Evolutionary conservation across 92 coral and sea anemone species (phyloP), one percentile per base, ranked within the genome.

Genomic region (Muricea muricata): DNA sequence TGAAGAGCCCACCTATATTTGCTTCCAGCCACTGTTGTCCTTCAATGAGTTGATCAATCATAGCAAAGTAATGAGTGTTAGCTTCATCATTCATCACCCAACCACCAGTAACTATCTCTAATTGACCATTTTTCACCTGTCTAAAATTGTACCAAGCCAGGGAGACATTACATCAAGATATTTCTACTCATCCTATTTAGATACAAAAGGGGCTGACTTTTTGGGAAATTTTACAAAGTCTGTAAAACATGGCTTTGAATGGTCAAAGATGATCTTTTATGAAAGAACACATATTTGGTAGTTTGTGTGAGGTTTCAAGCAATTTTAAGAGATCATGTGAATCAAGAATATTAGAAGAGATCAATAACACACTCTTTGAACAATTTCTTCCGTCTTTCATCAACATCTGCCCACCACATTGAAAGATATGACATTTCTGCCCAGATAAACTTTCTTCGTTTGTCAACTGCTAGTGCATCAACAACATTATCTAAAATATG

Each of bases 61-160:
- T 93, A 81, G 98, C 92, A 85, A 93, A 96, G 71, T 90, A 96
- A 79, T 96, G 99, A 3, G 99, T 88, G 66, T 93, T 96, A 31
- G 99, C 96, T 66, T 96, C 98, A n/a, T 96, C 99, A 87, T 82
- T 90, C 99, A 96, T 96, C 75, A 96, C 99, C 99, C 99, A 96
- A 6, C 98, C 98, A 66, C 99, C 99, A 34, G 99, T 96, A 32
- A 93, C 99, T 30, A 96, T 90, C 89, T 96, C 99, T 33, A 96
- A 60, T 75, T 95, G 98, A 23, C 98, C 98, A 84, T 15, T 80
- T 23, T 84, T 69, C 57, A 95, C 65, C 40, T 91, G 97, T 52
- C 98, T 95, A 39, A n/a, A n/a, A n/a, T n/a, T n/a, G n/a, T n/a
- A n/a, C n/a, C n/a, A n/a, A n/a, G n/a, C n/a, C n/a, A n/a, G n/a